phyloP scores from a whole-genome alignment of 2,888 invertebrate species.

The Cistogaster globosa region DNA sequence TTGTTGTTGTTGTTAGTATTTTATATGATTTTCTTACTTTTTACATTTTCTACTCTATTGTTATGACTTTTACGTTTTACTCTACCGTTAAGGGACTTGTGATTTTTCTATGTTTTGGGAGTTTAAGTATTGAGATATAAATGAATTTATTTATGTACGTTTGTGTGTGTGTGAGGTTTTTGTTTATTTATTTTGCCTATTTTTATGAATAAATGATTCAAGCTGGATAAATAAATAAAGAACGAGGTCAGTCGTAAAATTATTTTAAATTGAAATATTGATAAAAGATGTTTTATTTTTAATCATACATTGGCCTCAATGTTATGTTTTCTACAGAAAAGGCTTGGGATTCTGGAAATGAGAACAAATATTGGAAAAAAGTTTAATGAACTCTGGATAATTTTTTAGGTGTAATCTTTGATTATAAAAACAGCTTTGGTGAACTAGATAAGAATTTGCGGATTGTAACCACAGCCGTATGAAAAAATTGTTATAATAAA shows the following conservation, averaged over 20 bases:
- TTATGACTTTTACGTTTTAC: slow-evolving; percentile 41
- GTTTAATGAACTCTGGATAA: too few species aligned
- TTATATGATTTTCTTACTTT: slow-evolving; percentile 4
- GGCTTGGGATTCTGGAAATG: too few species aligned
- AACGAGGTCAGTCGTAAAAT: not conserved
- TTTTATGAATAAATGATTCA: slow-evolving; percentile 52
- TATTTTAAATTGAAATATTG: not conserved
- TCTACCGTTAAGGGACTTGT: slow-evolving; percentile 25
- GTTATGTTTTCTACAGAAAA: too few species aligned
- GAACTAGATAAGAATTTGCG: too few species aligned
- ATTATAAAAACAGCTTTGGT: too few species aligned
- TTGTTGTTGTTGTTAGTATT: slow-evolving; percentile 15
- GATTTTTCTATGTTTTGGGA: slow-evolving; percentile 11
- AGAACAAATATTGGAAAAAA: too few species aligned
- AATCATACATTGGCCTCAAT: too few species aligned
- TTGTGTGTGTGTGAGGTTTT: not conserved
- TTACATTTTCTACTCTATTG: slow-evolving; percentile 37
- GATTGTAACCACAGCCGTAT: too few species aligned
- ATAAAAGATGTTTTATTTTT: too few species aligned
- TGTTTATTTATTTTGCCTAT: slow-evolving; percentile 34
- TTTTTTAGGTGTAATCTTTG: too few species aligned
- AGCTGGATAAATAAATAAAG: slow-evolving; percentile 34
- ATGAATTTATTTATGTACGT: not conserved
- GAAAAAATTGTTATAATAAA: too few species aligned
- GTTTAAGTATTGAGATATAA: slow-evolving; percentile 1